phyloP scores from a whole-genome alignment of 1,140 invertebrate species.

The Cyphomyrmex costatus region DNA sequence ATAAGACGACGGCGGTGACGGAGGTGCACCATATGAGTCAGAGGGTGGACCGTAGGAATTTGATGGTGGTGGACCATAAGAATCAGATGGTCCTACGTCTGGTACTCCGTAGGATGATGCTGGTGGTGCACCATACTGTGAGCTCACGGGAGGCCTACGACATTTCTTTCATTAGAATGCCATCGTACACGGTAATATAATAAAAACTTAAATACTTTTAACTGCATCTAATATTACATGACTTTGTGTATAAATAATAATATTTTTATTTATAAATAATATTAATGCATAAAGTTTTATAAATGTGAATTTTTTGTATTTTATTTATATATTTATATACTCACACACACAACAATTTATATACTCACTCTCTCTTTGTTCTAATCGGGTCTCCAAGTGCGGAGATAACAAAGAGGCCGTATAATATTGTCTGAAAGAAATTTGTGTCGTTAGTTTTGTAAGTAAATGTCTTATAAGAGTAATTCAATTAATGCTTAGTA shows the following conservation, averaged over 20 bases:
- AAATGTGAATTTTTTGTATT: not conserved
- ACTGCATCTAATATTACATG: not conserved
- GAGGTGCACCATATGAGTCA: constrained; percentile 70
- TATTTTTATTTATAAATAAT: constrained; percentile 25
- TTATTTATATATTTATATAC: not conserved
- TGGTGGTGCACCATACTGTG: constrained; percentile 65
- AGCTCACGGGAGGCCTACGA: constrained; percentile 65
- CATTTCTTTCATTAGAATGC: not conserved
- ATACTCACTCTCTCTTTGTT: constrained; percentile 84
- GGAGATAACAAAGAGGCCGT: constrained; percentile 81
- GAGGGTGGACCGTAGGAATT: constrained; percentile 68
- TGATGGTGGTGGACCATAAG: constrained; percentile 61
- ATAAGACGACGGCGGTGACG: constrained; percentile 63
- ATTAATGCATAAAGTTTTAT: not conserved
- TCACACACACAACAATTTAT: not conserved
- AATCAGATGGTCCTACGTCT: constrained; percentile 41
- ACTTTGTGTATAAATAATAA: not conserved
- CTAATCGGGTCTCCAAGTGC: constrained; percentile 82
- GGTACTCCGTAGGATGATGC: constrained; percentile 70
- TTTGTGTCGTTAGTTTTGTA: constrained; percentile 25
- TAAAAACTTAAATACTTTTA: not conserved
- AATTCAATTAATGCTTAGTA: not conserved
- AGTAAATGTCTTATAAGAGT: not conserved
- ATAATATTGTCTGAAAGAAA: constrained; percentile 84
- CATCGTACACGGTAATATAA: not conserved